Base-by-base conservation (phyloP, 2,888 invertebrate genomes). In the Crematogaster levior region DNA sequence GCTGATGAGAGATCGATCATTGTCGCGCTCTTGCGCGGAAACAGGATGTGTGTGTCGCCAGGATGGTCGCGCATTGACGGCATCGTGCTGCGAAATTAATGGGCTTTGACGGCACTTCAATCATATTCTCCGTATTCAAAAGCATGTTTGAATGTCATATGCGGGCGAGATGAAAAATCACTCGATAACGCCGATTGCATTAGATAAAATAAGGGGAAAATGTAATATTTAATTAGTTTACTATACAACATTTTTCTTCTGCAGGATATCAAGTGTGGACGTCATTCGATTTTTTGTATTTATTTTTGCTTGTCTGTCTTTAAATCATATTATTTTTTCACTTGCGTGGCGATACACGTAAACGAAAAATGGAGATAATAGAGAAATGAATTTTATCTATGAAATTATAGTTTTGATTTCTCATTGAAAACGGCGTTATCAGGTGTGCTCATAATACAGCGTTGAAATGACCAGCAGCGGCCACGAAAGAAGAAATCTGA, bases 401-500 rank as follows among this genome's bases (percentile, higher is more conserved):
- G n/a, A 27, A 27, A 30, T 56, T n/a, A 18, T 43, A 46, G 43
- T 30, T 73, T 43, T 30, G 66, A 70, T 56, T 43, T 10, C 27
- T 37, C 27, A 27, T 24, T 61, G 56, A 61, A 74, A 60, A 37
- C 37, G 63, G 27, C 24, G 21, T 37, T 75, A 75, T 63, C 56
- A 34, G 43, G 70, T 56, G 56, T 43, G 18, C 43, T 34, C 43
- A 30, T 56, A 68, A 70, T 34, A 56, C 30, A 58, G 12, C 34
- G 34, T 3, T 70, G 70, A 70, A 68, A 77, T 68, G 43, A 77
- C 30, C 75, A 40, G 53, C 75, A 30, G 65, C 40, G 77, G 12
- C 43, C 56, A 34, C 34, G 77, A 58, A 77, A 70, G 77, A 77
- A 77, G 56, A 77, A n/a, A 70, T 70, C 77, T 18, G 70, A 70